Conservation (phyloP, 1,140 invertebrate genomes). For the Eupeodes corollae region DNA sequence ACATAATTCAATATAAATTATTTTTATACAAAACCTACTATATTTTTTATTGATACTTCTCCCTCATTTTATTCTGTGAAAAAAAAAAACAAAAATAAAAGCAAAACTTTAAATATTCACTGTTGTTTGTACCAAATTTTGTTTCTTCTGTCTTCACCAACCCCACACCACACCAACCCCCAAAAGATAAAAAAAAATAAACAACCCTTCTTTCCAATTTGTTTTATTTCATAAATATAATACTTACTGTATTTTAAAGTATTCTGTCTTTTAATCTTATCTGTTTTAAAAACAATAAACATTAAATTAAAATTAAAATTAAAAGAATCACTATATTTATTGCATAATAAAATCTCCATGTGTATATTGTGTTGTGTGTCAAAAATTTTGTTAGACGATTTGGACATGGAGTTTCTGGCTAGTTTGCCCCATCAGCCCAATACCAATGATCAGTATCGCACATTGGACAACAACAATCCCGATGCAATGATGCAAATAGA, state of each 20-base stretch:
- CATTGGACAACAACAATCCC: neutral
- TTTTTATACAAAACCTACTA: too few relatives aligned
- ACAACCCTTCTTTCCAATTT: neutral
- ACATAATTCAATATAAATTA: too few relatives aligned
- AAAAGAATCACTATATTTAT: neutral
- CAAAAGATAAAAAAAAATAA: too few relatives aligned
- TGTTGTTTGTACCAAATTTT: neutral
- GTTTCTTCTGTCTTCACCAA: neutral
- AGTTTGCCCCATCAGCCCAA: neutral
- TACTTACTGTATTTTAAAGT: neutral
- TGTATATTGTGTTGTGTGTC: neutral
- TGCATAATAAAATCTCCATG: neutral
- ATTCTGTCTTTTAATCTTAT: neutral
- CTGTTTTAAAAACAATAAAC: neutral
- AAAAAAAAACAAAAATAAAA: too few relatives aligned
- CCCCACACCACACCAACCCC: neutral
- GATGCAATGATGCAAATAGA: neutral
- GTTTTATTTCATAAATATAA: neutral
- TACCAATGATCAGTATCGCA: neutral
- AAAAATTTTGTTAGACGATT: slow-evolving; percentile 3
- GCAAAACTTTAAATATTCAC: too few relatives aligned
- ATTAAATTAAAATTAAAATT: neutral
- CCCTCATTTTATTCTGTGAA: too few relatives aligned
- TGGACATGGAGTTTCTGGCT: slow-evolving; percentile 7
- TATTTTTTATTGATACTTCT: too few relatives aligned